These are phyloP conservation scores for Poecile atricapillus DNA, from an alignment of 2,113 vertebrate genomes.

Conservation along the genomic window DNA sequence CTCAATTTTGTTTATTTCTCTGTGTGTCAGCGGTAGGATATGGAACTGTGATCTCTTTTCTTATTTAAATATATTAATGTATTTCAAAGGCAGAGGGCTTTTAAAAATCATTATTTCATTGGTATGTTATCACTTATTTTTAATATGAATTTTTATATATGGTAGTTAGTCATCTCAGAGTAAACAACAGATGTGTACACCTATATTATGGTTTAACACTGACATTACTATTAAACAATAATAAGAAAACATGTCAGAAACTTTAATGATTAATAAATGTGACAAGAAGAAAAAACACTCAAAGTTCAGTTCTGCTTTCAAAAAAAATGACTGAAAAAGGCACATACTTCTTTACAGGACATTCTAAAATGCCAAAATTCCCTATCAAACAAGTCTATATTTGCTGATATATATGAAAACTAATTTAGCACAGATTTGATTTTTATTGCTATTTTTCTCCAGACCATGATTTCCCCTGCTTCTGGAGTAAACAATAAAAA, in stretches of 20 bases:
- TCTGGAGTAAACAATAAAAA: not conserved
- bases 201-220: conserved; percentile 73
- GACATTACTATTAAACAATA: conserved; percentile 71
- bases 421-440: not conserved
- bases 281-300: conserved; percentile 59
- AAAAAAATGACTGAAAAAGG: not conserved
- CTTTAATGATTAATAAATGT: conserved; percentile 70
- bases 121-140: conserved; percentile 57
- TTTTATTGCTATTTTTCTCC: not conserved
- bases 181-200: conserved; percentile 79
- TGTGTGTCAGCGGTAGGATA: not conserved
- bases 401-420: not conserved
- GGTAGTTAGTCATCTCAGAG: conserved; percentile 68
- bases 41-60: not conserved
- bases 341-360: not conserved
- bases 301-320: conserved; percentile 43
- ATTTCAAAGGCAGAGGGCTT: conserved; percentile 45
- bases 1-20: conserved; percentile 7
- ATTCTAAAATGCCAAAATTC: not conserved
- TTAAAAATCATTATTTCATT: conserved; percentile 35
- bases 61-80: conserved; percentile 44
- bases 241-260: conserved; percentile 77
- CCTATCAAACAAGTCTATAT: not conserved
- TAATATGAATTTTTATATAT: conserved; percentile 58
- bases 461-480: not conserved